Evolutionary conservation across 2,888 invertebrate species (phyloP).

Genomic region (Tipula vernalis): DNA sequence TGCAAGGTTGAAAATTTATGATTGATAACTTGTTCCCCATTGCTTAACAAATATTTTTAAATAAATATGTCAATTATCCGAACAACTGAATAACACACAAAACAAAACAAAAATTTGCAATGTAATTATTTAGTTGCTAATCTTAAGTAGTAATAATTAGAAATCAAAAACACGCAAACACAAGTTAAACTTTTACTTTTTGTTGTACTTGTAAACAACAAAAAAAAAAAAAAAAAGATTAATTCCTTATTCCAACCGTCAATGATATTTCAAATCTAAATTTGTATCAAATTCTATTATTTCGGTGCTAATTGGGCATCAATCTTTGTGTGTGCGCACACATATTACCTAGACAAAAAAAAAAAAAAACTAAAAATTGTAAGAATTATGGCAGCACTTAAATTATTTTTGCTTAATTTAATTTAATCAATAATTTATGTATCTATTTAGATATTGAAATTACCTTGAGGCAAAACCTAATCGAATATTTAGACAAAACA

Average conservation of each 20-base stretch:
- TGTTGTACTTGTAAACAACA: not conserved
- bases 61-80: not conserved
- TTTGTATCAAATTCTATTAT: not conserved
- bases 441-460: not conserved
- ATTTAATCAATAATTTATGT: not conserved
- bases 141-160: not conserved
- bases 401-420: not conserved
- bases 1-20: not conserved
- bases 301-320: not conserved
- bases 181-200: not conserved
- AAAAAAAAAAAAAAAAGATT: not conserved
- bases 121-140: not conserved
- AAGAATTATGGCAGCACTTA: not conserved
- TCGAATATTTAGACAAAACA: not conserved
- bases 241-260: not conserved
- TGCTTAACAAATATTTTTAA: not conserved
- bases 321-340: not conserved
- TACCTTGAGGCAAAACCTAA: not conserved
- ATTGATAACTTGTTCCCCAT: not conserved
- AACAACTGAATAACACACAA: not conserved
- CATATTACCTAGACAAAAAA: too few species aligned
- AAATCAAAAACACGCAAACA: not conserved
- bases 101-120: not conserved
- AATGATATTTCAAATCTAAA: not conserved
- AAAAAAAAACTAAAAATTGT: not conserved